Evolutionary conservation across 2,797 vertebrate genomes (phyloP).

Genomic region (Pterois miles): DNA sequence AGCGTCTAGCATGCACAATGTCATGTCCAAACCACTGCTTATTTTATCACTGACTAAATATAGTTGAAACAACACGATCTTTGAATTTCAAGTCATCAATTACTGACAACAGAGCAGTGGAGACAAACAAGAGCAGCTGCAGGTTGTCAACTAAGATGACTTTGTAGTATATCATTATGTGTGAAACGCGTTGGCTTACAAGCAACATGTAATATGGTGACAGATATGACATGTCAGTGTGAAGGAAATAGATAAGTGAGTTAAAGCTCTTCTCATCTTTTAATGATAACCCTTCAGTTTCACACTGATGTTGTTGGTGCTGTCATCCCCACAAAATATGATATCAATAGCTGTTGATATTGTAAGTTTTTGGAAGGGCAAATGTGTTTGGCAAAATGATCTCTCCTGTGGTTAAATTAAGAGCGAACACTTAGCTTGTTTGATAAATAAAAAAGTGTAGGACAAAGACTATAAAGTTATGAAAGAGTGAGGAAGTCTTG

Average conservation of each 20-base stretch:
- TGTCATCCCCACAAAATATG: neutral
- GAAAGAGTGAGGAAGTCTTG: neutral
- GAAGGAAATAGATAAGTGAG: neutral
- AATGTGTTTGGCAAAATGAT: neutral
- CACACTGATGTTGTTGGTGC: neutral
- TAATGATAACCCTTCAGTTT: neutral
- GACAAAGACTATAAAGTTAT: neutral
- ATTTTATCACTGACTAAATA: neutral
- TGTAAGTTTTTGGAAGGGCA: neutral
- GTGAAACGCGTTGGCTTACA: neutral
- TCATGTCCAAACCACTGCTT: neutral
- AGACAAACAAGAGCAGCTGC: constrained; percentile 1
- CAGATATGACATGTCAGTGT: neutral
- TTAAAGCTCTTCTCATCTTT: neutral
- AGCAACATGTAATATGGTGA: constrained; percentile 2
- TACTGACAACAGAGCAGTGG: neutral
- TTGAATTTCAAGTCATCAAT: constrained; percentile 3
- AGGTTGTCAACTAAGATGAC: constrained; percentile 4
- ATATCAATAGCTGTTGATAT: neutral
- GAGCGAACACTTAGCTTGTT: neutral
- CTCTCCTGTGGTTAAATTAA: neutral
- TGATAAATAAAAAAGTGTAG: neutral
- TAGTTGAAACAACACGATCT: neutral
- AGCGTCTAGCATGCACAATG: neutral
- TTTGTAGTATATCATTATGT: constrained; percentile 6